Evolutionary conservation across 1,140 invertebrate genomes (phyloP).

Genomic region (Lasioglossum baleicum): DNA sequence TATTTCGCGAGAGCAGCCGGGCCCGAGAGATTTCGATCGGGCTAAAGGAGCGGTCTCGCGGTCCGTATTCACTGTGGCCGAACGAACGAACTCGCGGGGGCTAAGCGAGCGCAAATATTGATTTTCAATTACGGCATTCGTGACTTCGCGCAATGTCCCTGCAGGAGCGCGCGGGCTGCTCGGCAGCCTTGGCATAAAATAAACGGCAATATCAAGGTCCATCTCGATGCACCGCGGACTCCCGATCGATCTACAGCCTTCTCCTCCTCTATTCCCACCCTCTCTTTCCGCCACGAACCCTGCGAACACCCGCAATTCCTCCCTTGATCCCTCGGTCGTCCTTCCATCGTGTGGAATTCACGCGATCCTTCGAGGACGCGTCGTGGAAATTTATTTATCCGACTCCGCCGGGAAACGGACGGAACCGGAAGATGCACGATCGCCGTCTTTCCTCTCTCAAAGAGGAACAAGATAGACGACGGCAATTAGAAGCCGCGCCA

Average conservation of each 20-base stretch:
- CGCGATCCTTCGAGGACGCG: conserved; percentile 4
- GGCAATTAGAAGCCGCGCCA: neutral
- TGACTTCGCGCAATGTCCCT: conserved; percentile 75
- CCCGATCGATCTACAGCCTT: conserved; percentile 40
- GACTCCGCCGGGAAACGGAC: neutral
- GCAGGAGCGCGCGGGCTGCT: conserved; percentile 25
- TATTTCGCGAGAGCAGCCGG: conserved; percentile 4
- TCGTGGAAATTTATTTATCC: conserved; percentile 3
- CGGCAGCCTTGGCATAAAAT: conserved; percentile 64
- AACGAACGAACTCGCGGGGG: conserved; percentile 15
- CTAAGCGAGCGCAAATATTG: conserved; percentile 74
- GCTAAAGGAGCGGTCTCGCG: neutral
- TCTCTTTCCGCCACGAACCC: too few relatives aligned
- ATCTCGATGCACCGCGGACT: conserved; percentile 52
- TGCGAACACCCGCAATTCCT: too few relatives aligned
- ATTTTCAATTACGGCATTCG: conserved; percentile 76
- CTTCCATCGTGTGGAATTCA: neutral
- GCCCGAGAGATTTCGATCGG: conserved; percentile 52
- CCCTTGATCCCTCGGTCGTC: neutral
- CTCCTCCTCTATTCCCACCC: too few relatives aligned
- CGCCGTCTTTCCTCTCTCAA: neutral
- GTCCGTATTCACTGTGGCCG: neutral
- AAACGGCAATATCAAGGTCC: conserved; percentile 64
- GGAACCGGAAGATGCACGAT: neutral
- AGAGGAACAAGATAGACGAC: neutral